Evolutionary conservation across 2,113 vertebrate species (phyloP), one percentile per base, ranked within the genome.

Genomic region (Microcebus griseorufus): DNA sequence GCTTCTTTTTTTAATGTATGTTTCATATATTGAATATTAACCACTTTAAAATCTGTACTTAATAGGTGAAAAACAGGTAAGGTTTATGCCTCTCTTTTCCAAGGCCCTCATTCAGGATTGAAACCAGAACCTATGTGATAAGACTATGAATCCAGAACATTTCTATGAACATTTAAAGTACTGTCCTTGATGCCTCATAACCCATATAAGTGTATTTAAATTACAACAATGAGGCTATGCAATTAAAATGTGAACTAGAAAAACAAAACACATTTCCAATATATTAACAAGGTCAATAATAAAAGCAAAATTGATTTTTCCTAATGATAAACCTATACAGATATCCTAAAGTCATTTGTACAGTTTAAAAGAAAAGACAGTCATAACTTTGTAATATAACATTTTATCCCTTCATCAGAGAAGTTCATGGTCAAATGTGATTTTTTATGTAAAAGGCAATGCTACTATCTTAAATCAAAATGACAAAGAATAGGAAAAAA

Each of bases 231-330:
- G 20, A 5, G 51, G n/a, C 53, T 78, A 75, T 69, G 64, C 75
- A 96, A 90, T 92, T 92, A 94, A 94, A 85, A 88, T 34, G 34
- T 69, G 65, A 95, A 75, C 29, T 64, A 92, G 89, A 70, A 79
- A 96, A 96, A 87, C 45, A 95, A 95, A 92, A 42, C 51, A 92
- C 39, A 29, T 75, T 96, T 85, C 64, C 95, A 88, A 81, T 64
- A 64, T 93, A 92, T 58, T 93, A 48, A 93, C 55, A 58, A 34
- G 17, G 34, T 53, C 16, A 48, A 17, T 13, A 82, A 73, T 95
- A 92, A 89, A 92, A 94, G 18, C 64, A 93, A 90, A 88, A 96
- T 9, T 73, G 62, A 78, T 88, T 32, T 82, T 64, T 32, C 60
- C 42, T 78, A 93, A 70, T 67, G 32, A 93, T 88, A 93, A 94